Evolutionary conservation across 2,797 vertebrate species (phyloP), one percentile per base, ranked within the genome.

Genomic region (Adrianichthys oophorus): DNA sequence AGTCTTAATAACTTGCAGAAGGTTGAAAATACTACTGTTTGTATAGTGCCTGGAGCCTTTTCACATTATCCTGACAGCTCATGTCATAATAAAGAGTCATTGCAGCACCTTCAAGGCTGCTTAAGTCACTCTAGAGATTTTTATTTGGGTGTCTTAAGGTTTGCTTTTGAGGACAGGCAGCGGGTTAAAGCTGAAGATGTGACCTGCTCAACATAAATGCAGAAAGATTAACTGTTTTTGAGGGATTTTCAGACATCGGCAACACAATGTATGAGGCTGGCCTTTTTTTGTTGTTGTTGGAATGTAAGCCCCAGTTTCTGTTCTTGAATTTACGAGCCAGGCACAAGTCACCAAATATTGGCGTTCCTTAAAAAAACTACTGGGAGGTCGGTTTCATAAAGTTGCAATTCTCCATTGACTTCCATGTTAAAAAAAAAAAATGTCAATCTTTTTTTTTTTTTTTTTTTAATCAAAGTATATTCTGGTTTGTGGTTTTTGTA

Each of bases 31-130:
- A 48, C 52, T 40, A 15, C 7, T 48, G 7, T 37, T 50, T 54
- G n/a, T 18, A 23, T 23, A 32, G 5, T 1, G 26, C 48, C 41
- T 10, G 1, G 7, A 14, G 49, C 48, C 62, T 51, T 56, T 52
- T 64, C 15, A 19, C 41, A 65, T 64, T 76, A 59, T 56, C 73
- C 73, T 79, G 77, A 56, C 68, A 64, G 78, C 65, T n/a, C 15
- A 19, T 5, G 13, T 23, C 16, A 51, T 48, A 17, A 60, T 41
- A 73, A 46, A 56, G 32, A 57, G 14, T 41, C 12, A 46, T 1
- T 49, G 48, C 46, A 29, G 29, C 42, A 52, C 24, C 47, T 41
- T 29, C 62, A 45, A 49, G 16, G 7, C 21, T 52, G 14, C 12
- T 52, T 45, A 48, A 51, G 42, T 67, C 16, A 40, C 7, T 45